A percentile compares a stretch with the other conserved stretches of the same genome.
Conservation (phyloP, 2,888 invertebrate species). For the Drosophila paracracens region DNA sequence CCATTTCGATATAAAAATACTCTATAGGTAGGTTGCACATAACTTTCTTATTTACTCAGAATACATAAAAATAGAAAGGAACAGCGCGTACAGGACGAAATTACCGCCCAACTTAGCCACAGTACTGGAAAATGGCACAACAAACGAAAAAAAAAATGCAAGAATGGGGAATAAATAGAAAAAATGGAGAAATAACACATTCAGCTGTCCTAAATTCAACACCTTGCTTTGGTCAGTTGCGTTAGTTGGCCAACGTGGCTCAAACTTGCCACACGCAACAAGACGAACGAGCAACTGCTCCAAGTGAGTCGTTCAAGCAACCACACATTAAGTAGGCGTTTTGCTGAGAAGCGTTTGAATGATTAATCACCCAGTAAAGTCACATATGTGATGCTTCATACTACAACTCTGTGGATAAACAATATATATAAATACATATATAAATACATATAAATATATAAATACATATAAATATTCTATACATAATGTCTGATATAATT, state of each 20-base stretch:
- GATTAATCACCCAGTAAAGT: conserved; percentile 29
- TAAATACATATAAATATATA: conserved; percentile 10
- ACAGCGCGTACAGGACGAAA: conserved; percentile 69
- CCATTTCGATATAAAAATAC: neutral
- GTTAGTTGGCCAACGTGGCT: conserved; percentile 75
- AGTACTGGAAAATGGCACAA: conserved; percentile 48
- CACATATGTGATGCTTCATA: conserved; percentile 4
- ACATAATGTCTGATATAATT: conserved; percentile 53
- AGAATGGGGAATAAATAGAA: conserved; percentile 7
- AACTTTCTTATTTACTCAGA: conserved; percentile 56
- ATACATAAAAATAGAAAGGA: conserved; percentile 12
- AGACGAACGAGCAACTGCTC: conserved; percentile 15
- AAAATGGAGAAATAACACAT: conserved; percentile 46
- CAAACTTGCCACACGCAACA: conserved; percentile 66
- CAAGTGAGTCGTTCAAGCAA: conserved; percentile 16
- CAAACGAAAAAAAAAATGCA: conserved; percentile 21
- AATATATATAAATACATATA: conserved; percentile 5
- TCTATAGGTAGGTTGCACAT: conserved; percentile 6
- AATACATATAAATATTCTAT: conserved; percentile 9
- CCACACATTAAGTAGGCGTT: conserved; percentile 42
- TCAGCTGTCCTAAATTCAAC: conserved; percentile 77
- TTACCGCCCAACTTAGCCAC: conserved; percentile 46
- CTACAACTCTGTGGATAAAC: conserved; percentile 3
- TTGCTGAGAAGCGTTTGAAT: conserved; percentile 23
- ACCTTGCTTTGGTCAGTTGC: conserved; percentile 64